phyloP scores from a whole-genome alignment of 2,888 invertebrate species.

The Stegana nigrithorax region DNA sequence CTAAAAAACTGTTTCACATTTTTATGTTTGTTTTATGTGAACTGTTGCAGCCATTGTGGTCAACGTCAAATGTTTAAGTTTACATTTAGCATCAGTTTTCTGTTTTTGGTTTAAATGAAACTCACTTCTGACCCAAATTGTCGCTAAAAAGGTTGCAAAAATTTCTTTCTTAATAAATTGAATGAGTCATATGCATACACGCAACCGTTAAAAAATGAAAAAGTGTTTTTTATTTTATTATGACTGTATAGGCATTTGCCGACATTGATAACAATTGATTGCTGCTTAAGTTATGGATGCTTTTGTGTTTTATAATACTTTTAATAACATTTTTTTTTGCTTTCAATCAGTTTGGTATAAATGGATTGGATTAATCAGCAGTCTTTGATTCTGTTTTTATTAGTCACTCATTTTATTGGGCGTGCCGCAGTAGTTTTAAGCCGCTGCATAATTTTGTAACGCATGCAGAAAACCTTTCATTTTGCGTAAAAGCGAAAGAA shows the following conservation, averaged over 20 bases:
- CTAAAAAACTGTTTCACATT: neutral
- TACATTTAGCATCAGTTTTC: constrained; percentile 26
- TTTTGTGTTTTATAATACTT: too few species aligned
- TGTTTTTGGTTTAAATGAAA: neutral
- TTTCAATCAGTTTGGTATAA: too few species aligned
- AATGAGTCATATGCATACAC: neutral
- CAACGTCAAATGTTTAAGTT: constrained; percentile 31
- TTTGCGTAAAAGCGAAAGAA: neutral
- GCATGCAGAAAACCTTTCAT: neutral
- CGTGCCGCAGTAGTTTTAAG: neutral
- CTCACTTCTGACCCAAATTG: constrained; percentile 11
- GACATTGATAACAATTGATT: neutral
- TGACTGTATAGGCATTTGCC: neutral
- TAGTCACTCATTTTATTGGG: too few species aligned
- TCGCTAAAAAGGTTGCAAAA: neutral
- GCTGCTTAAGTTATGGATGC: neutral
- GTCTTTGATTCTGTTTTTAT: neutral
- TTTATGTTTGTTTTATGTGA: neutral
- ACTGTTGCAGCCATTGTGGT: neutral
- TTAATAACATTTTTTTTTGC: too few species aligned
- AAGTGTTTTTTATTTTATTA: neutral
- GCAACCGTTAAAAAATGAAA: neutral
- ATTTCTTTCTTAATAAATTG: neutral
- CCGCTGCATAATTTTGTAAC: too few species aligned
- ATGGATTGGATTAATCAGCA: neutral